These are phyloP conservation scores for Drosophila melanica DNA, from an alignment of 1,140 invertebrate species.

Conservation along the genomic window DNA sequence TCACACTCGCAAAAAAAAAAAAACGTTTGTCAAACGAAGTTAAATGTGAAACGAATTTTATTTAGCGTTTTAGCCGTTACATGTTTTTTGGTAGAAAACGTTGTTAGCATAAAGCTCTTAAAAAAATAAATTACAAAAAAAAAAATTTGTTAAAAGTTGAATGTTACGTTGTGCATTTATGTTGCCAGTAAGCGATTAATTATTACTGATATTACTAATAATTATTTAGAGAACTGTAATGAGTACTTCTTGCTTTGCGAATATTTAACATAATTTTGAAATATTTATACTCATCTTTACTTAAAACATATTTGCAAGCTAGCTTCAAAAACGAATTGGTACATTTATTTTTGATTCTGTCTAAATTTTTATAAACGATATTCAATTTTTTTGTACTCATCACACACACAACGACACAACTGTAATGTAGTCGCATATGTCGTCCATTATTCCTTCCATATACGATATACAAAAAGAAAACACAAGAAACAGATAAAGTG, in stretches of 20 bases:
- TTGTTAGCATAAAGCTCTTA: conserved; percentile 58
- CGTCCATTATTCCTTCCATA: conserved; percentile 82
- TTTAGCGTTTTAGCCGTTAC: conserved; percentile 65
- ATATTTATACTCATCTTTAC: background rate
- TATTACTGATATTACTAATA: conserved; percentile 36
- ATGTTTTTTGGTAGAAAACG: conserved; percentile 66
- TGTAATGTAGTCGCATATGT: conserved; percentile 59
- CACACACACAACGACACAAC: conserved; percentile 52
- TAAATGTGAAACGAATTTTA: conserved; percentile 61
- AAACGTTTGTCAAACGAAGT: no score
- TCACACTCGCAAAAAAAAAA: conserved; percentile 3
- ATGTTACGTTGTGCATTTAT: conserved; percentile 70
- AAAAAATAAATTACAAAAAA: conserved; percentile 19
- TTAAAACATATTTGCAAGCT: background rate
- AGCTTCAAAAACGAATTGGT: background rate
- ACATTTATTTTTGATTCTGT: background rate
- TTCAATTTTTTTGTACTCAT: conserved; percentile 3
- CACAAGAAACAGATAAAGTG: conserved; percentile 18
- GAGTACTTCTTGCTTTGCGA: background rate
- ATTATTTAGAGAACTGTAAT: conserved; percentile 2
- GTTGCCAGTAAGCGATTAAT: conserved; percentile 58
- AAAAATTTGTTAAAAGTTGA: conserved; percentile 58
- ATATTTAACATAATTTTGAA: background rate
- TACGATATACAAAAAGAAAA: conserved; percentile 14
- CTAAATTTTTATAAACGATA: background rate